Conservation (phyloP, 1,140 invertebrate genomes). For the Achatina immaculata region DNA sequence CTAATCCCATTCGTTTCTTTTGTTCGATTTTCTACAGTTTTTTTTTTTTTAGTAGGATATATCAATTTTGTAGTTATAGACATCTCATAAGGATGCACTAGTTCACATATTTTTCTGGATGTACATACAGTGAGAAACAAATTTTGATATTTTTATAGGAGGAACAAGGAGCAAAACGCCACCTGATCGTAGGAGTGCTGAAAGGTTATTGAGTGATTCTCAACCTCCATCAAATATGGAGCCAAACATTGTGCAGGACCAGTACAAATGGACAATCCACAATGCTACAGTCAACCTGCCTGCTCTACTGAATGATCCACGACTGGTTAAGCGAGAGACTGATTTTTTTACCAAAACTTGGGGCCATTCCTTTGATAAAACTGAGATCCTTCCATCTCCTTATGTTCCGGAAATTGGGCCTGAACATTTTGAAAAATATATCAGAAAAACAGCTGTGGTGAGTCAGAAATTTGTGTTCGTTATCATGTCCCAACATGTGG, state of each 20-base stretch:
- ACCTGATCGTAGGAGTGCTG: constrained; percentile 16
- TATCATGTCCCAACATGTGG: no score
- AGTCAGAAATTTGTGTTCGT: constrained; percentile 39
- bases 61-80: no score
- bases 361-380: constrained; percentile 90
- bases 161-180: constrained; percentile 40
- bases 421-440: constrained; percentile 89
- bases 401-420: constrained; percentile 87
- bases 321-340: constrained; percentile 78
- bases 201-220: not conserved
- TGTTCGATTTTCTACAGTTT: no score
- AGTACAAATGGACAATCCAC: constrained; percentile 74
- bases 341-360: constrained; percentile 97
- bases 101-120: no score
- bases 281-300: constrained; percentile 85
- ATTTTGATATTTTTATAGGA: constrained; percentile 16
- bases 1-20: no score
- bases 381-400: constrained; percentile 81
- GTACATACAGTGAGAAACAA: no score
- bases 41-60: no score
- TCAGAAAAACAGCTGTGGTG: constrained; percentile 76
- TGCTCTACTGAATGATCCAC: constrained; percentile 95
- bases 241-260: constrained; percentile 69
- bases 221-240: constrained; percentile 37
- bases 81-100: no score